Evolutionary conservation across 35 echinoderm and acorn worm genomes (phyloP), one percentile per base, ranked within the genome.

Genomic region (Lytechinus variegatus): DNA sequence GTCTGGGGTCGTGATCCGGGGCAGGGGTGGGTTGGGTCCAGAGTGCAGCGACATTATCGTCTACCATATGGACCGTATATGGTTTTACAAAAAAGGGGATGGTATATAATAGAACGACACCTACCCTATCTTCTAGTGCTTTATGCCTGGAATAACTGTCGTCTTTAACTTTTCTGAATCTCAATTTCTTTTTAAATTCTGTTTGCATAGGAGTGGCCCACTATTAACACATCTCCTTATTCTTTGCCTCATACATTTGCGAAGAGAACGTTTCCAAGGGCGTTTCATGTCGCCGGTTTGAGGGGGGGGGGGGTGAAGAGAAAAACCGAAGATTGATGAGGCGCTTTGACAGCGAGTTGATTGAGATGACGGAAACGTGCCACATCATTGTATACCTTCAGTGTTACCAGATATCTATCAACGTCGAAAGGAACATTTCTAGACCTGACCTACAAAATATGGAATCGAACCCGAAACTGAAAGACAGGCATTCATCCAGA

Each of bases 381-480:
- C 88, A 29, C 88, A 52, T 52, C 28, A 29, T 14, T 27, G 6
- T 28, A 90, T 90, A 90, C 88, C 52, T 90, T 90, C 16, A 12
- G 29, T 44, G 88, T 54, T 54, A 90, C 52, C n/a, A 90, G 88
- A 90, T 90, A 44, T 90, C 88, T 3, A 44, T 44, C 2, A 90
- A 51, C 33, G 88, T 28, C 52, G 88, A 90, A 28, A 16, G 24
- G 52, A 90, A 90, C 28, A 52, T 54, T 44, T 54, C 88, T 21
- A 44, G 28, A 5, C 88, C 52, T 44, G 52, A 44, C 88, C 52
- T 54, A 90, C 88, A 54, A 44, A 90, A 90, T 90, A 90, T 90
- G 16, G 88, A 12, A 4, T 90, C 88, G 28, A 90, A 90, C 88
- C 88, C 88, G 88, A 90, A 90, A 90, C 88, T 90, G 88, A 90